Base-by-base conservation (phyloP, 2,797 vertebrate genomes). In the Pachyuromys duprasi region DNA sequence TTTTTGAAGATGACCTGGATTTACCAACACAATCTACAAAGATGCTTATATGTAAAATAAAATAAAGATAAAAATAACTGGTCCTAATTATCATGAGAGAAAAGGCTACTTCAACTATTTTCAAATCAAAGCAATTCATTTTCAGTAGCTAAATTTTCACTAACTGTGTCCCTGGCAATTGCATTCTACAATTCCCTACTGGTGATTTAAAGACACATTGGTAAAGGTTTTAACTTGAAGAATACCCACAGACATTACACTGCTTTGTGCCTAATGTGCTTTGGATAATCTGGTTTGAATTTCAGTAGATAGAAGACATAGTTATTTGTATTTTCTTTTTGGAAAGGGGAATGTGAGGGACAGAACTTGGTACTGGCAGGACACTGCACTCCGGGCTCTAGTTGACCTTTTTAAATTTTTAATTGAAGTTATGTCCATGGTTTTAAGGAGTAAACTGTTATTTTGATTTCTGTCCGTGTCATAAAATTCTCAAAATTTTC, bases 71-170 rank as follows among this genome's bases (percentile, higher is more conserved):
- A 49, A 39, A 12, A 42, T 49, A 31, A 55, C 18, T 79, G 49
- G 55, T 24, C 63, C 83, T 89, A 55, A 89, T 69, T 79, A 83
- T 60, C 14, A 80, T 53, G 36, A 31, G 53, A 17, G 81, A 90
- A 91, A 79, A 91, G 17, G 28, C 28, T 42, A 80, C 11, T 55
- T 26, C 36, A 86, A 91, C 74, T 89, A 70, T 89, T 92, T 76
- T 86, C 94, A 96, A 89, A 82, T 74, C 62, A 93, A 95, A 97
- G 79, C 8, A 33, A 89, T 15, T 79, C 33, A 11, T 70, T 86
- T 93, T 45, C 57, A 82, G 86, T n/a, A 72, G 80, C 67, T 69
- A 42, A 57, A 63, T 96, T 95, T 96, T 92, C 65, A 78, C 67
- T 84, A 82, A 36, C 57, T 81, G 63, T 69, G 15, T 81, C 82